These are phyloP conservation scores for Danio albolineatus DNA, from an alignment of 2,797 vertebrate species.

Conservation along the genomic window DNA sequence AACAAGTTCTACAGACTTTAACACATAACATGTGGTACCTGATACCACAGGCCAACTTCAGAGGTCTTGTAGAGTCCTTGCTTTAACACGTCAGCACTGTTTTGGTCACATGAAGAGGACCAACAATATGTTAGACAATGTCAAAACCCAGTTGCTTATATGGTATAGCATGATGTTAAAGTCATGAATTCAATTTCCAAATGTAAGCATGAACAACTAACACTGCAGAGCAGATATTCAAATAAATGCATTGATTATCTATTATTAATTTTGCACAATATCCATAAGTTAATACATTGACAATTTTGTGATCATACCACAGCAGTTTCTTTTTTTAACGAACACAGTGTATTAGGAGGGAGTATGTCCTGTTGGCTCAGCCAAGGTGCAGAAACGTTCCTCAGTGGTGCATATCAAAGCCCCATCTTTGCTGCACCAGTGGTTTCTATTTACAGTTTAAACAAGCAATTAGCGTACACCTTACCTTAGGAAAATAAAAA, in stretches of 20 bases:
- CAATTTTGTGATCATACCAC: not conserved
- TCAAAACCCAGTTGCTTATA: not conserved
- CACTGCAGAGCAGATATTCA: not conserved
- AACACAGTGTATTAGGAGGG: not conserved
- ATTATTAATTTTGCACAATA: not conserved
- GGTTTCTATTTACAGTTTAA: constrained; percentile 50
- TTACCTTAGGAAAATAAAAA: constrained; percentile 40
- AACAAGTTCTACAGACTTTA: not conserved
- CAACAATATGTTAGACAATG: too few species aligned
- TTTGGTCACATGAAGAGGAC: too few species aligned
- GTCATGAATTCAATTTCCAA: not conserved
- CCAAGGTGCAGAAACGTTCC: constrained; percentile 22
- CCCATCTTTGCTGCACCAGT: constrained; percentile 9
- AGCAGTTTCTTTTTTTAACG: not conserved
- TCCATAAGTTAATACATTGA: not conserved
- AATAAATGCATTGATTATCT: not conserved
- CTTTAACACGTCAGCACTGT: too few species aligned
- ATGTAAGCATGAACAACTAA: not conserved
- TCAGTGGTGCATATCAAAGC: constrained; percentile 46
- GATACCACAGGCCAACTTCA: too few species aligned
- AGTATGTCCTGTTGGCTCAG: constrained; percentile 28
- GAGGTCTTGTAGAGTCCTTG: too few species aligned
- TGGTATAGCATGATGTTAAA: not conserved
- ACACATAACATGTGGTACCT: too few species aligned
- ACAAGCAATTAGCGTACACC: constrained; percentile 58